Conservation (phyloP, 2,888 invertebrate genomes). For the Perizoma flavofasciatum region DNA sequence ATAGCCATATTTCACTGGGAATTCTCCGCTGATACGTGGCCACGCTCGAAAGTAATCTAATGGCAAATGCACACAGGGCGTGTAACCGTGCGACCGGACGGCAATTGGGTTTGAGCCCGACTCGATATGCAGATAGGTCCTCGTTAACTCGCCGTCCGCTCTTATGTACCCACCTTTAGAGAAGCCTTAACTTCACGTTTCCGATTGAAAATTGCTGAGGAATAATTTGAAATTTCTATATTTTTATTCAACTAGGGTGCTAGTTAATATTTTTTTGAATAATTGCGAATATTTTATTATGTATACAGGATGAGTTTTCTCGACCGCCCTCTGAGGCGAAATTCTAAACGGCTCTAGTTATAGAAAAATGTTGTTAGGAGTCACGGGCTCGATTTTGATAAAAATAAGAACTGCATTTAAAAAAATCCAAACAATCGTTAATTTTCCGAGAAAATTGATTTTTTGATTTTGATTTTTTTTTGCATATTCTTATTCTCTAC, state of each 20-base stretch:
- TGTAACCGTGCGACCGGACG: conserved; percentile 29
- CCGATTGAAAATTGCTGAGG: conserved; percentile 22
- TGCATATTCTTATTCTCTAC: too few species aligned
- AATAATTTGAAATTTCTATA: background rate
- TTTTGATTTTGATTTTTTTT: too few species aligned
- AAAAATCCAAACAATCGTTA: too few species aligned
- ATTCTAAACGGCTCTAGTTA: too few species aligned
- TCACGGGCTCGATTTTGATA: too few species aligned
- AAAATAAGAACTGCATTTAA: too few species aligned
- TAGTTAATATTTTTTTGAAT: background rate
- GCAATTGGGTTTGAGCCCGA: conserved; percentile 41
- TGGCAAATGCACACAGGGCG: conserved; percentile 32
- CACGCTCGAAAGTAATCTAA: conserved; percentile 38
- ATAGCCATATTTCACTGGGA: conserved; percentile 27
- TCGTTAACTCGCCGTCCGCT: conserved; percentile 43
- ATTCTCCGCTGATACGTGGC: conserved; percentile 18
- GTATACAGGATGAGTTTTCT: too few species aligned
- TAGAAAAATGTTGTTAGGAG: too few species aligned
- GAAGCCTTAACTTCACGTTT: conserved; percentile 33
- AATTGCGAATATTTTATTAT: too few species aligned
- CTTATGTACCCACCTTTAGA: conserved; percentile 37
- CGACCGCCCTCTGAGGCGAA: too few species aligned
- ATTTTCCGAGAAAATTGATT: too few species aligned
- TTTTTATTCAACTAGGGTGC: background rate
- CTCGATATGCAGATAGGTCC: conserved; percentile 48